Conservation (phyloP, 2,888 invertebrate species). For the Caenorhabditis sp. region DNA sequence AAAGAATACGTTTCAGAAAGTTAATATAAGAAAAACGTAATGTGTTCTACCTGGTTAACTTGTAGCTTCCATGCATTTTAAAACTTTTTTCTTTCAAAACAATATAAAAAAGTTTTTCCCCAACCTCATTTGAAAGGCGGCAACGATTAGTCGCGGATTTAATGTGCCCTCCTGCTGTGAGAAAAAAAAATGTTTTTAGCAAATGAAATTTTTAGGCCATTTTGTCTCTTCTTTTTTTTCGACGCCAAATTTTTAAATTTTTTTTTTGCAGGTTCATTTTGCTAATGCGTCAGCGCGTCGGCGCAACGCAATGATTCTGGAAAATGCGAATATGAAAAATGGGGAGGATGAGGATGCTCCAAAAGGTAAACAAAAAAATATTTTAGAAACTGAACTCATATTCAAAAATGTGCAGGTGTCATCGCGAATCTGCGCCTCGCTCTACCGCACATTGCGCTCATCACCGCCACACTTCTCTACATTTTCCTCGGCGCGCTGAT, state of each 20-base stretch:
- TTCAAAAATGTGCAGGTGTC: slow-evolving; percentile 18
- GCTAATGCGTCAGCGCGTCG: slow-evolving; percentile 31
- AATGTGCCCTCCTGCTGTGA: neutral
- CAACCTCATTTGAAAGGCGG: no score
- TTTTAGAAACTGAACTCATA: neutral
- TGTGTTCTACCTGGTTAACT: no score
- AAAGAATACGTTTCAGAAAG: no score
- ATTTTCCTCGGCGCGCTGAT: slow-evolving; percentile 55
- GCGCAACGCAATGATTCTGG: slow-evolving; percentile 40
- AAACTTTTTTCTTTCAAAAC: no score
- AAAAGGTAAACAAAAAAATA: slow-evolving; percentile 29
- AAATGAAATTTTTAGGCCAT: slow-evolving; percentile 3
- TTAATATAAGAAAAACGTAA: no score
- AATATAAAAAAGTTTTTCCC: neutral
- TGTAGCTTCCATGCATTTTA: no score
- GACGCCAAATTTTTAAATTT: slow-evolving; percentile 13
- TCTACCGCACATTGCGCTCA: slow-evolving; percentile 62
- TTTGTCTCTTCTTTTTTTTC: neutral
- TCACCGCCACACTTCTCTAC: slow-evolving; percentile 59
- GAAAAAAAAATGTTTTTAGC: neutral
- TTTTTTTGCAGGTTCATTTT: slow-evolving; percentile 28
- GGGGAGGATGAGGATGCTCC: slow-evolving; percentile 19
- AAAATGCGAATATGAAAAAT: neutral
- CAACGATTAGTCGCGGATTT: neutral
- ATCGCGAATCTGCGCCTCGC: slow-evolving; percentile 51